Conservation (phyloP, 2,888 invertebrate genomes). For the Oegoconia quadripuncta region DNA sequence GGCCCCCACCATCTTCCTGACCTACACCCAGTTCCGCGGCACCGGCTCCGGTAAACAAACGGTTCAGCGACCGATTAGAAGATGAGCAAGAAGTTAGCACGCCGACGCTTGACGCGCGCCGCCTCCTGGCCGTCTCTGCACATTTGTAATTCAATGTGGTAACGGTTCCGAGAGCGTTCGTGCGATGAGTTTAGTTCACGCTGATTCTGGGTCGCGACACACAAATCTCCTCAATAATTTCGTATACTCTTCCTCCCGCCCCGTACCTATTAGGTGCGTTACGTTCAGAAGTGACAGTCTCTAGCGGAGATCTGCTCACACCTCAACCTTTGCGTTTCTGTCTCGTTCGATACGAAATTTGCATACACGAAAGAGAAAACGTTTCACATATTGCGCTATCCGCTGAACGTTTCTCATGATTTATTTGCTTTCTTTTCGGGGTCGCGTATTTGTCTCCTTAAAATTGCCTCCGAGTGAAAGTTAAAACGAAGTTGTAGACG, state of each 20-base stretch:
- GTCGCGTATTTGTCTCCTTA: slow-evolving; percentile 53
- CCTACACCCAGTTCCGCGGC: slow-evolving; percentile 63
- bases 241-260: slow-evolving; percentile 25
- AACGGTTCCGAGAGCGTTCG: slow-evolving; percentile 65
- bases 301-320: too few species aligned
- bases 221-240: slow-evolving; percentile 41
- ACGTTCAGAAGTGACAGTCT: slow-evolving; percentile 15
- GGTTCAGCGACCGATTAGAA: slow-evolving; percentile 76
- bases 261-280: slow-evolving; percentile 26
- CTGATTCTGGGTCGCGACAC: slow-evolving; percentile 58
- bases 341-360: slow-evolving; percentile 28
- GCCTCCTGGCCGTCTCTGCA: slow-evolving; percentile 40
- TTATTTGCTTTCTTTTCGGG: slow-evolving; percentile 63
- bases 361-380: slow-evolving; percentile 59
- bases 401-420: slow-evolving; percentile 45
- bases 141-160: slow-evolving; percentile 72
- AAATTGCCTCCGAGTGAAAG: slow-evolving; percentile 61
- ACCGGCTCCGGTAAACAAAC: slow-evolving; percentile 72
- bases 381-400: slow-evolving; percentile 35
- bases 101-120: slow-evolving; percentile 32
- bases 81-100: slow-evolving; percentile 43
- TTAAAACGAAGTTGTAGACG: slow-evolving; percentile 44
- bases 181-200: slow-evolving; percentile 50
- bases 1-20: slow-evolving; percentile 61
- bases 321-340: slow-evolving; percentile 3